phyloP scores from a whole-genome alignment of 1,140 invertebrate genomes.

The Papilio polytes region DNA sequence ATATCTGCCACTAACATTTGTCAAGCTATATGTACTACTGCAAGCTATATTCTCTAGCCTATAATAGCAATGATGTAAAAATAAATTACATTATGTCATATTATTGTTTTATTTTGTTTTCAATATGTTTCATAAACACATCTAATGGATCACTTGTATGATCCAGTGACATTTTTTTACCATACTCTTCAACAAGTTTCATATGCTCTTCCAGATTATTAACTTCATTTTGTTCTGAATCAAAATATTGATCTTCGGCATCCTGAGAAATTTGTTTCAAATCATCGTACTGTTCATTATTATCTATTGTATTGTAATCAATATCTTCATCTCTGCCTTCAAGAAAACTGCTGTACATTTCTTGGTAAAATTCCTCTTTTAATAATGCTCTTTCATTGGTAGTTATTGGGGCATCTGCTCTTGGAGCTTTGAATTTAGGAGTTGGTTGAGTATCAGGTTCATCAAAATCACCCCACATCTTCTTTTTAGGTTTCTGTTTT shows the following conservation, averaged over 20 bases:
- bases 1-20: too few relatives aligned
- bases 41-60: neutral
- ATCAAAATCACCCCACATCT: conserved; percentile 84
- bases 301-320: conserved; percentile 92
- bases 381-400: conserved; percentile 87
- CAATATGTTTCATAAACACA: conserved; percentile 88
- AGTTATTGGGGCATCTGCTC: conserved; percentile 74
- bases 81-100: conserved; percentile 15
- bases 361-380: conserved; percentile 92
- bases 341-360: conserved; percentile 95
- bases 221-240: conserved; percentile 88
- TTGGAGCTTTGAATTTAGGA: conserved; percentile 52
- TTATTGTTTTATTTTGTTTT: conserved; percentile 66
- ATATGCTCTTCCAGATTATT: conserved; percentile 78
- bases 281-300: conserved; percentile 92
- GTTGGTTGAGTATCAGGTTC: conserved; percentile 61
- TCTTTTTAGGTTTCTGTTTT: conserved; percentile 44
- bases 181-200: conserved; percentile 70
- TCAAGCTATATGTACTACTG: neutral
- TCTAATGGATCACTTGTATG: conserved; percentile 88
- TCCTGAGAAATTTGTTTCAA: conserved; percentile 87
- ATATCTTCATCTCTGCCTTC: conserved; percentile 92
- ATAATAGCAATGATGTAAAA: neutral
- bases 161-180: conserved; percentile 54
- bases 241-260: conserved; percentile 96